These are phyloP conservation scores for Sebastes reedi DNA, from an alignment of 2,797 vertebrate genomes.

Conservation along the genomic window DNA sequence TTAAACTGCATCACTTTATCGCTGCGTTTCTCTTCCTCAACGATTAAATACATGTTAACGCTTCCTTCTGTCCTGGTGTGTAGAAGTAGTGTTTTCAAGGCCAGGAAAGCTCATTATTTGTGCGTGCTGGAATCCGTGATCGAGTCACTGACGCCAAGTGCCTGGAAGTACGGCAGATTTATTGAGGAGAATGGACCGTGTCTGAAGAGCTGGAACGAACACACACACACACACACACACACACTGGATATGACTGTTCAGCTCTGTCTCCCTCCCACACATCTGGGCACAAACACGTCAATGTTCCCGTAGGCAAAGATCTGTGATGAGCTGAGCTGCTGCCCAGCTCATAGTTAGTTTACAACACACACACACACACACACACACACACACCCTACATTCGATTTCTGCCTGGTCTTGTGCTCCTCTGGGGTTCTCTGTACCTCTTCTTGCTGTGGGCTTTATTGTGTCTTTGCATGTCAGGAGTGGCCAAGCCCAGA, in stretches of 20 bases:
- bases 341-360: constrained; percentile 7
- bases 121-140: constrained; percentile 16
- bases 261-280: constrained; percentile 64
- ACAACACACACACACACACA: neutral
- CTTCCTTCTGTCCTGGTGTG: constrained; percentile 39
- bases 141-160: constrained; percentile 43
- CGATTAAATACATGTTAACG: constrained; percentile 44
- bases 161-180: constrained; percentile 63
- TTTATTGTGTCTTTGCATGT: constrained; percentile 47
- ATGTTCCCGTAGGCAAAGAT: constrained; percentile 62
- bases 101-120: neutral
- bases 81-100: neutral
- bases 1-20: constrained; percentile 50
- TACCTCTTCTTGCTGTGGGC: constrained; percentile 31
- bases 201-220: constrained; percentile 46
- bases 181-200: constrained; percentile 46
- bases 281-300: constrained; percentile 75
- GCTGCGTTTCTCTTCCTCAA: constrained; percentile 30
- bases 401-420: constrained; percentile 42
- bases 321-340: constrained; percentile 47
- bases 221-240: constrained; percentile 3
- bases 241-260: constrained; percentile 60
- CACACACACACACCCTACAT: neutral
- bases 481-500: constrained; percentile 58
- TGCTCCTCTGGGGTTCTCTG: constrained; percentile 30